A percentile compares a stretch with the other conserved stretches of the same genome.
Evolutionary conservation across 2,113 vertebrate species (phyloP).

Genomic region (Labrus mixtus): DNA sequence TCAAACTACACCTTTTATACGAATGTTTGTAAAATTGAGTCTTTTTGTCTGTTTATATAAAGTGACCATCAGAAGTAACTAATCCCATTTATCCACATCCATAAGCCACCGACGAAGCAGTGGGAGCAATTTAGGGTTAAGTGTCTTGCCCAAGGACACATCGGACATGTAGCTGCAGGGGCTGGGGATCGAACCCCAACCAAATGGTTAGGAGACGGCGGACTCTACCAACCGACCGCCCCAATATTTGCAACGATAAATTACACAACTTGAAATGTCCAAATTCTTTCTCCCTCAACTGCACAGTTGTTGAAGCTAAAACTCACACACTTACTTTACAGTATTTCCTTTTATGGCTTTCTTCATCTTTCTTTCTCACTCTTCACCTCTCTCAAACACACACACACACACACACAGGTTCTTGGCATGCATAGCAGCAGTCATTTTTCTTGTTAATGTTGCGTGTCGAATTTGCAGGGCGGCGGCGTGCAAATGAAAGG

Average conservation of each 20-base stretch:
- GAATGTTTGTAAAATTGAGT: no score
- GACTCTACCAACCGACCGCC: no score
- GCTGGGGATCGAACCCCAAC: no score
- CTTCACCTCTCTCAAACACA: constrained; percentile 5
- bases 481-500: constrained; percentile 86
- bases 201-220: no score
- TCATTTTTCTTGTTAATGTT: constrained; percentile 88
- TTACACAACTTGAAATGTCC: neutral
- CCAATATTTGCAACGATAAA: constrained; percentile 1
- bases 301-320: constrained; percentile 23
- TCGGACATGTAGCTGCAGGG: no score
- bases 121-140: no score
- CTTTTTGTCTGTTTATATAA: no score
- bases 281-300: neutral
- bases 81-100: no score
- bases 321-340: constrained; percentile 35
- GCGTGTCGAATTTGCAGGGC: constrained; percentile 84
- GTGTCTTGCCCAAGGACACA: no score
- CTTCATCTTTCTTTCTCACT: constrained; percentile 49
- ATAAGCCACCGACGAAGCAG: no score
- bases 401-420: constrained; percentile 36
- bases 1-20: no score
- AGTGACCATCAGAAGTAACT: no score
- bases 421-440: constrained; percentile 76
- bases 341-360: constrained; percentile 39